Evolutionary conservation across 2,797 vertebrate genomes (phyloP).

Genomic region (Trematomus bernacchii): DNA sequence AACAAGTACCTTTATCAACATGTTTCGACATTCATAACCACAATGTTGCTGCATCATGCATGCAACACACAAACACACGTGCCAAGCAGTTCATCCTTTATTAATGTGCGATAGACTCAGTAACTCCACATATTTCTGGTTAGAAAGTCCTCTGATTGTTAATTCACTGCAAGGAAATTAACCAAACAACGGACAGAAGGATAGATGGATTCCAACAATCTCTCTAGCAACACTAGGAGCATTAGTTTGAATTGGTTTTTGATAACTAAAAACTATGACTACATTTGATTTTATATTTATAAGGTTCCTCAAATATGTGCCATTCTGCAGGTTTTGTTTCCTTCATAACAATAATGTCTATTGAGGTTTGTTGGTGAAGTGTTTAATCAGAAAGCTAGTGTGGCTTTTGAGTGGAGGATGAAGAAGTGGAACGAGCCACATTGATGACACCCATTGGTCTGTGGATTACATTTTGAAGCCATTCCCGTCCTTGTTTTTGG

Average conservation of each 20-base stretch:
- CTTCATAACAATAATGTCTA: not conserved
- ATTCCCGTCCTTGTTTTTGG: no score
- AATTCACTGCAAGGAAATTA: slow-evolving; percentile 13
- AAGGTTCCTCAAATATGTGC: not conserved
- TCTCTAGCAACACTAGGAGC: not conserved
- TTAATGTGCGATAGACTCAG: no score
- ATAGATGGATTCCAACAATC: not conserved
- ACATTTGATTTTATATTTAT: not conserved
- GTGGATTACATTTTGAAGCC: no score
- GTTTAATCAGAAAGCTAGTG: not conserved
- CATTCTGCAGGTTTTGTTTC: not conserved
- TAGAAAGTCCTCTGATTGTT: not conserved
- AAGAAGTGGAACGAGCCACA: no score
- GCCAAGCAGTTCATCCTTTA: no score
- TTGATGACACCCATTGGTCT: no score
- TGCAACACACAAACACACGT: slow-evolving; percentile 8
- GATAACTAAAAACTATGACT: not conserved
- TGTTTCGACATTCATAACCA: slow-evolving; percentile 17
- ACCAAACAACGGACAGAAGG: not conserved
- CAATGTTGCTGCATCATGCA: slow-evolving; percentile 2
- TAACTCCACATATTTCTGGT: not conserved
- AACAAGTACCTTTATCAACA: not conserved
- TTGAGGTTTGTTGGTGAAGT: not conserved
- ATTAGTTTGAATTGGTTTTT: not conserved
- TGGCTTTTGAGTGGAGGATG: not conserved